Conservation (phyloP, 2,888 invertebrate species). For the Apodemia mormo region DNA sequence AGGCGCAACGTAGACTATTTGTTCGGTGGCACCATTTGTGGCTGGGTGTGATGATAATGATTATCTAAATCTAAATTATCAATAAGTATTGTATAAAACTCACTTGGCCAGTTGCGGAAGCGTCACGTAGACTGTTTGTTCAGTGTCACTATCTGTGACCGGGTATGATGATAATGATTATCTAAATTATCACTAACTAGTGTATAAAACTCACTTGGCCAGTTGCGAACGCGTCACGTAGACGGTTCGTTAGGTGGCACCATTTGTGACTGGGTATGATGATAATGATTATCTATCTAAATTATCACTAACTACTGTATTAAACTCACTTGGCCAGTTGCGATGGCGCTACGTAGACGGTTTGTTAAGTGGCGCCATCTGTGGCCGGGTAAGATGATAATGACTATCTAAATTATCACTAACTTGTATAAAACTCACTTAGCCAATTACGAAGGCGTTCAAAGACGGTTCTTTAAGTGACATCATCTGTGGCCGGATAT, state of each 20-base stretch:
- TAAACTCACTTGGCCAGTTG: conserved; percentile 47
- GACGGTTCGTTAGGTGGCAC: too few relatives aligned
- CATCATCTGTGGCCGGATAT: conserved; percentile 51
- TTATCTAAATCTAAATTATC: too few relatives aligned
- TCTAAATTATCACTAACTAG: too few relatives aligned
- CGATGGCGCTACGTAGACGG: too few relatives aligned
- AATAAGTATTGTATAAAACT: conserved; percentile 16
- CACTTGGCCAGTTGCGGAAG: conserved; percentile 65
- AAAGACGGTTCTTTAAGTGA: too few relatives aligned
- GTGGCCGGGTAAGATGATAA: conserved; percentile 49
- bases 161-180: conserved; percentile 44
- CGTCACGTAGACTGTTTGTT: conserved; percentile 65
- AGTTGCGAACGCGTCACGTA: conserved; percentile 49
- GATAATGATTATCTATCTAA: too few relatives aligned
- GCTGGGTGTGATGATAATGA: too few relatives aligned
- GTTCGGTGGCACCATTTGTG: too few relatives aligned
- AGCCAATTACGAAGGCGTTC: conserved; percentile 65
- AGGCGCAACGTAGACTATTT: too few relatives aligned
- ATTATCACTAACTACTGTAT: too few relatives aligned
- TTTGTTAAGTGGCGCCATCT: not conserved
- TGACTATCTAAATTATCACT: too few relatives aligned
- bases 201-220: conserved; percentile 48
- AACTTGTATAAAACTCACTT: conserved; percentile 44
- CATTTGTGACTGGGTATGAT: conserved; percentile 51
- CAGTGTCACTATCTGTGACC: conserved; percentile 41